A percentile compares a stretch with the other conserved stretches of the same genome.
Evolutionary conservation across 2,113 vertebrate species (phyloP).

Genomic region (Sinocyclocheilus grahami): DNA sequence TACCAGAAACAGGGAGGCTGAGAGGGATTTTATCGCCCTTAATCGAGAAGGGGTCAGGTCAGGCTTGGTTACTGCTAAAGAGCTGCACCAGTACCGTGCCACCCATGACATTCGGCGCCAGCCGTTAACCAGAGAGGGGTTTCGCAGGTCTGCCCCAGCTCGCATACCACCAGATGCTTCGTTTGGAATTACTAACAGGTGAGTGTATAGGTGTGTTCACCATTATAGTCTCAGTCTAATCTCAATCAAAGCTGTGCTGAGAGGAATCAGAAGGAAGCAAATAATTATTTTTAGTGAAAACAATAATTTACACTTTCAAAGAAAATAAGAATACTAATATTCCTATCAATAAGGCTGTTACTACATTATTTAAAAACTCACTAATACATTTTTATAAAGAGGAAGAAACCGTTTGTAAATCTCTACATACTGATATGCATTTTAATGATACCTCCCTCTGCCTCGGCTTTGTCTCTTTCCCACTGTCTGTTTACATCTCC

Average conservation of each 20-base stretch:
- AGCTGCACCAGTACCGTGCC: conserved; percentile 79
- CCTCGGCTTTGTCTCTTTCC: neutral
- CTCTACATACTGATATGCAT: neutral
- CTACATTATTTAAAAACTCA: neutral
- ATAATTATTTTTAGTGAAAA: neutral
- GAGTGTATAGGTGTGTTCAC: conserved; percentile 52
- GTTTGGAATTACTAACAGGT: conserved; percentile 77
- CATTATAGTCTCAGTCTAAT: neutral
- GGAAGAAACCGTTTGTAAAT: neutral
- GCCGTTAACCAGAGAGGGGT: neutral
- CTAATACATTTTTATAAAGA: neutral
- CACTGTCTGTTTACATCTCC: conserved; percentile 8
- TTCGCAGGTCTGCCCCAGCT: conserved; percentile 17
- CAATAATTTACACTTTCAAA: neutral
- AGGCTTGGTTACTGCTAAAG: conserved; percentile 75
- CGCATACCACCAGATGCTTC: conserved; percentile 67
- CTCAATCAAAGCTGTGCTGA: neutral
- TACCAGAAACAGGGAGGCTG: conserved; percentile 39
- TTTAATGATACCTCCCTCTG: neutral
- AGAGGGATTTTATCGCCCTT: conserved; percentile 78
- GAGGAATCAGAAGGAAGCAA: neutral
- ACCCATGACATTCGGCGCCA: conserved; percentile 66
- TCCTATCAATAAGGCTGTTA: neutral
- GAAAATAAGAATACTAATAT: neutral
- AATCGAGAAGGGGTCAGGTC: conserved; percentile 78